These are phyloP conservation scores for Lacanobia oleracea DNA, from an alignment of 2,888 invertebrate species.

Conservation along the genomic window DNA sequence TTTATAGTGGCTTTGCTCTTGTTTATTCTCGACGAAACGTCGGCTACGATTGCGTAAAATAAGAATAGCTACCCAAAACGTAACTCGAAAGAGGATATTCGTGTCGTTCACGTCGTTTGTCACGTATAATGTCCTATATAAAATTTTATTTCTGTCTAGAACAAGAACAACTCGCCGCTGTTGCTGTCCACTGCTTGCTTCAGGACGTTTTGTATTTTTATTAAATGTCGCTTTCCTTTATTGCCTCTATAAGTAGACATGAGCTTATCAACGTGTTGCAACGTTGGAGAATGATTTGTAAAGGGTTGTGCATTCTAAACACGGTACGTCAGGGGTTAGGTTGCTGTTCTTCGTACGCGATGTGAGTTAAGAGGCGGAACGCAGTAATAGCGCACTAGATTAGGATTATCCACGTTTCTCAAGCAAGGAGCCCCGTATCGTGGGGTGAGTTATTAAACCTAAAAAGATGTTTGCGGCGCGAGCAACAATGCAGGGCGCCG, in stretches of 20 bases:
- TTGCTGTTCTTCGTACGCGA: constrained; percentile 15
- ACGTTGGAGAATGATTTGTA: constrained; percentile 17
- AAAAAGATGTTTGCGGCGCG: constrained; percentile 77
- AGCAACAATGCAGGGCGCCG: constrained; percentile 77
- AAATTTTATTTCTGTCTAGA: constrained; percentile 83
- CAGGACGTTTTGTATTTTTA: constrained; percentile 74
- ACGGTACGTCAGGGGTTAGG: constrained; percentile 1
- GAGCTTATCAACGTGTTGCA: constrained; percentile 59
- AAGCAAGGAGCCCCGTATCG: constrained; percentile 69
- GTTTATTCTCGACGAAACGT: constrained; percentile 55
- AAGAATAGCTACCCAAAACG: constrained; percentile 71
- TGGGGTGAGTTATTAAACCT: constrained; percentile 69
- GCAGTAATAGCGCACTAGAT: constrained; percentile 72
- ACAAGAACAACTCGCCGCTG: constrained; percentile 77
- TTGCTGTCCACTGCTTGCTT: constrained; percentile 77
- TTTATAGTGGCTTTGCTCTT: constrained; percentile 42
- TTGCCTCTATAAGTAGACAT: constrained; percentile 69
- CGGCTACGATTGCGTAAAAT: constrained; percentile 58
- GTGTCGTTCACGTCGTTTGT: constrained; percentile 83
- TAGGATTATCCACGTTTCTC: constrained; percentile 76
- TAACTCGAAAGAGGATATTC: constrained; percentile 78
- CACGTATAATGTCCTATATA: constrained; percentile 84
- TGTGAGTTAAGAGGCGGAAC: constrained; percentile 23
- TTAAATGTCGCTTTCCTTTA: constrained; percentile 72
- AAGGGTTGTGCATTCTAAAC: background rate